Evolutionary conservation across 2,797 vertebrate genomes (phyloP).

Genomic region (Syngnathus acus): DNA sequence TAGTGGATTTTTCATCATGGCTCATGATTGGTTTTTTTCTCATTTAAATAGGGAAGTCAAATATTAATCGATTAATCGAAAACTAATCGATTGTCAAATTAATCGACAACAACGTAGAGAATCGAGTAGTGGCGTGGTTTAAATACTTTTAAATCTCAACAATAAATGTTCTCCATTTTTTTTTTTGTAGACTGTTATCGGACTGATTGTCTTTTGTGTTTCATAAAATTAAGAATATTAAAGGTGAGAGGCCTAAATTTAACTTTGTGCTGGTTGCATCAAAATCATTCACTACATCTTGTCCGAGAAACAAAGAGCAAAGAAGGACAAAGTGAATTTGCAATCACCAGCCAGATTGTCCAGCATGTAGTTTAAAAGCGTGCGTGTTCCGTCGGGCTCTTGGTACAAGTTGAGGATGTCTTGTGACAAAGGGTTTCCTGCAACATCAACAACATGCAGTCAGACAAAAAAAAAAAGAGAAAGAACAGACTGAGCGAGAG

Average conservation of each 20-base stretch:
- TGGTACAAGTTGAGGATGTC: conserved; percentile 98
- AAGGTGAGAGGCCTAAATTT: background rate
- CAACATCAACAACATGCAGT: conserved; percentile 5
- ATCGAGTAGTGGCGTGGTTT: no score
- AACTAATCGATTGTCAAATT: no score
- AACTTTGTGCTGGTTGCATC: background rate
- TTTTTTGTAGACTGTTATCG: no score
- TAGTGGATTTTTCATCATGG: background rate
- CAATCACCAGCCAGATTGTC: conserved; percentile 94
- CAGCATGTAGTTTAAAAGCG: conserved; percentile 99
- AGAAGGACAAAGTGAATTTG: background rate
- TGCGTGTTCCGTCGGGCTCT: conserved; percentile 94
- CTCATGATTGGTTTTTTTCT: background rate
- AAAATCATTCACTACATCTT: background rate
- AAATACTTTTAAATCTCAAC: no score
- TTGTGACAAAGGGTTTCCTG: conserved; percentile 98
- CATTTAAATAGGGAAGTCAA: no score
- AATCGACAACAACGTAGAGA: no score
- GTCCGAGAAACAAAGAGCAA: background rate
- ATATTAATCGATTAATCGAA: no score
- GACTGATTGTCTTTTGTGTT: no score
- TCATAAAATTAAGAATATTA: no score
- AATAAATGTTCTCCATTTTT: no score
- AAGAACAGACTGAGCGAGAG: background rate
- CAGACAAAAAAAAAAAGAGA: background rate